Evolutionary conservation across 37 sponge, comb jelly and placozoan genomes (phyloP).

Genomic region (Beroe forskalii): DNA sequence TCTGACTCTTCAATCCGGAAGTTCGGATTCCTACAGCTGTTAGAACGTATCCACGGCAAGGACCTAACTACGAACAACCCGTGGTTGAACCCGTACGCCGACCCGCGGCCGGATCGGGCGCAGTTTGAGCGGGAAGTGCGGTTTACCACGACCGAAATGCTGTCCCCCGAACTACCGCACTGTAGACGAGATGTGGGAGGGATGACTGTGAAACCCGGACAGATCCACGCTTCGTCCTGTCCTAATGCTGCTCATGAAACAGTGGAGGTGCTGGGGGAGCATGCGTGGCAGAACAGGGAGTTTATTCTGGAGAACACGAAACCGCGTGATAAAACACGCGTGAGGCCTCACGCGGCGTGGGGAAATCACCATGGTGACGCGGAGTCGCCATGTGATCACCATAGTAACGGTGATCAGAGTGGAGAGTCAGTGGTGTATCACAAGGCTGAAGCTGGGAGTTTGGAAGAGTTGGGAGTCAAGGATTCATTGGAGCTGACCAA

Average conservation of each 20-base stretch:
- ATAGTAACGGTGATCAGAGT: not conserved
- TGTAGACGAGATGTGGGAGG: not conserved
- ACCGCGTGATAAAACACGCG: not conserved
- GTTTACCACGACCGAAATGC: conserved; percentile 25
- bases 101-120: not conserved
- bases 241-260: not conserved
- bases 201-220: not conserved
- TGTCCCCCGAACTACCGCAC: not conserved
- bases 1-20: not conserved
- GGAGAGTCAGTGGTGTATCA: not conserved
- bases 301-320: conserved; percentile 16
- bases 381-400: not conserved
- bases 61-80: conserved; percentile 5
- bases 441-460: not conserved
- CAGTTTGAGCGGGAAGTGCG: not conserved
- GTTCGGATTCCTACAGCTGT: conserved; percentile 18
- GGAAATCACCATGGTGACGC: not conserved
- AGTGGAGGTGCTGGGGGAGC: conserved; percentile 12
- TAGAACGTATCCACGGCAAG: not conserved
- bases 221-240: conserved; percentile 1
- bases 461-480: not conserved
- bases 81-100: conserved; percentile 6
- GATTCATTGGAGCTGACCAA: conserved; percentile 20
- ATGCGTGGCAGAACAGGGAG: conserved; percentile 39
- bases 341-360: too few species aligned